phyloP scores from a whole-genome alignment of 2,888 invertebrate species.

The Rhingia rostrata region DNA sequence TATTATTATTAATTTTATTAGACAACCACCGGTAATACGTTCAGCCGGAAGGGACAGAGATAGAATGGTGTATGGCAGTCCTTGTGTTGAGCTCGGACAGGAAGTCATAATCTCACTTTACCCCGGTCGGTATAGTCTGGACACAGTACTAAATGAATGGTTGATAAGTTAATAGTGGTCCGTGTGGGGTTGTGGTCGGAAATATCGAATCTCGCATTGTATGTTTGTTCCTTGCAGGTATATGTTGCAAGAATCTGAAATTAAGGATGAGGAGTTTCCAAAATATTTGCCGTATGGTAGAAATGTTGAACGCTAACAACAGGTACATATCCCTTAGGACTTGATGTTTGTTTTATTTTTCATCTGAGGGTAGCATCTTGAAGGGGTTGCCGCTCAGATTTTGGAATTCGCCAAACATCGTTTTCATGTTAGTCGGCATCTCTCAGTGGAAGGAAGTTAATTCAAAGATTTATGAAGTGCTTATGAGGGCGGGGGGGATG shows the following conservation, averaged over 20 bases:
- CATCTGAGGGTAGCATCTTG: conserved; percentile 33
- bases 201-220: conserved; percentile 22
- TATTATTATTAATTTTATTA: conserved; percentile 71
- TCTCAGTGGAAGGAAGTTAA: conserved; percentile 59
- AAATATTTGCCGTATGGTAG: conserved; percentile 38
- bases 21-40: conserved; percentile 58
- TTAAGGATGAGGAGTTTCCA: conserved; percentile 9
- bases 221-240: conserved; percentile 14
- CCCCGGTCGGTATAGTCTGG: neutral
- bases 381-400: conserved; percentile 16
- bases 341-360: conserved; percentile 53
- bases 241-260: conserved; percentile 27
- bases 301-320: conserved; percentile 43
- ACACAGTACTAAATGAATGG: conserved; percentile 33
- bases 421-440: conserved; percentile 49
- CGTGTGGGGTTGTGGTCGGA: neutral
- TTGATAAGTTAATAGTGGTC: conserved; percentile 21
- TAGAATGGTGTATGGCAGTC: conserved; percentile 1
- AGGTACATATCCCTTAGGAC: conserved; percentile 48
- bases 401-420: conserved; percentile 49
- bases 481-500: conserved; percentile 20
- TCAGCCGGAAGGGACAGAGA: conserved; percentile 39
- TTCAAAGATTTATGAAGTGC: conserved; percentile 66
- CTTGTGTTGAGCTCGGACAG: neutral
- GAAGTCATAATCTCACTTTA: conserved; percentile 35